Conservation (phyloP, 1,140 invertebrate species). For the Vollenhovia emeryi region DNA sequence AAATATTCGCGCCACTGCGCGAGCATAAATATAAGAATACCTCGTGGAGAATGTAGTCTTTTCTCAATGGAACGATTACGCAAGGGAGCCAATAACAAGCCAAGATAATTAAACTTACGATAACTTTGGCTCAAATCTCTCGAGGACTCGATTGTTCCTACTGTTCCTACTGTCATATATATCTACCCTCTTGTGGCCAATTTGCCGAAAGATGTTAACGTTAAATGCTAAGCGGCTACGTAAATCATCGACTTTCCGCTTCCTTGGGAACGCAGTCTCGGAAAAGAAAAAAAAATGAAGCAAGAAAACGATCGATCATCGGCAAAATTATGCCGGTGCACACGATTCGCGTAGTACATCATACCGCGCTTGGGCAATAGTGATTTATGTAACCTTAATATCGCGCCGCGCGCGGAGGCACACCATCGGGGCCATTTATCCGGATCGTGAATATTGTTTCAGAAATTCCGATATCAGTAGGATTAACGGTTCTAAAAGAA, state of each 20-base stretch:
- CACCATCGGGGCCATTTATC: constrained; percentile 36
- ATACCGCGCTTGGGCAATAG: constrained; percentile 42
- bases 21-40: constrained; percentile 14
- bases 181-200: not conserved
- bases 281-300: constrained; percentile 25
- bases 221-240: constrained; percentile 6
- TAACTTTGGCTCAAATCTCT: not conserved
- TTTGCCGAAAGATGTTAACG: constrained; percentile 41
- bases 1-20: not conserved
- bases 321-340: constrained; percentile 22
- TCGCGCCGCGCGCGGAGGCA: constrained; percentile 24
- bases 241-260: constrained; percentile 26
- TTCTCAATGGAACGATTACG: not conserved
- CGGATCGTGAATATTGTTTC: constrained; percentile 53
- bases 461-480: constrained; percentile 43
- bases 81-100: not conserved
- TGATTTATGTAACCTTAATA: constrained; percentile 53
- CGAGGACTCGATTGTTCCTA: not conserved
- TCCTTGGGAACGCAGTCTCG: constrained; percentile 18
- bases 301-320: constrained; percentile 29
- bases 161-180: not conserved
- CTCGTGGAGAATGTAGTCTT: not conserved
- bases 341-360: constrained; percentile 25
- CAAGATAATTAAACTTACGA: not conserved
- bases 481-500: constrained; percentile 46